Evolutionary conservation across 2,113 vertebrate genomes (phyloP), one percentile per base, ranked within the genome.

Genomic region (Urocynchramus pylzowi): DNA sequence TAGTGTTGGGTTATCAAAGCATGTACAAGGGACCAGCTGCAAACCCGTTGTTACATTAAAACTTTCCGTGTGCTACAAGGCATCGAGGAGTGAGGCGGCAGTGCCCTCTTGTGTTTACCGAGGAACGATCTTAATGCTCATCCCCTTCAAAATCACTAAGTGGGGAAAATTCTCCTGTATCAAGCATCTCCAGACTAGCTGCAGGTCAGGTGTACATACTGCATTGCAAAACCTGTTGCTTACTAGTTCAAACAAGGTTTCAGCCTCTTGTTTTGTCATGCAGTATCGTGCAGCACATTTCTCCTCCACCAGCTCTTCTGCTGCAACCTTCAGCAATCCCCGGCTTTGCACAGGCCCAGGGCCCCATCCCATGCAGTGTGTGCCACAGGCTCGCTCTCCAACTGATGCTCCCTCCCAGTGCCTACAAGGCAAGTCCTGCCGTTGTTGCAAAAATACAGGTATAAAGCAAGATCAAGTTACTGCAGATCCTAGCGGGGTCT

Each of bases 51-150:
- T 56, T 52, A 16, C 35, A 11, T 10, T 21, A 50, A 27, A 24
- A 86, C 19, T 7, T 28, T 65, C 17, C 2, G 5, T 17, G 50
- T 3, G 5, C 45, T 18, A 15, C 7, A 30, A 86, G 14, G 42
- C 67, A 26, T 19, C 63, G 80, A 91, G 89, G 80, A 94, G 64
- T 87, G 87, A 90, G 77, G 26, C 57, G 24, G 91, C 95, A 97
- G 95, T 95, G 97, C 98, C 98, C 98, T 97, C 98, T 98, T 97
- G 97, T 97, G 98, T 96, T 96, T 83, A 54, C 52, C 79, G 64
- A 77, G 52, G 24, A 86, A 78, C 17, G 2, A 59, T 37, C 54
- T 53, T 65, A 67, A 83, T 45, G 45, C 16, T 30, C 35, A 44
- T 39, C 24, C n/a, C 56, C 26, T 28, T 50, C 2, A 4, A 90